Conservation (phyloP, 1,140 invertebrate species). For the Phortica variegata region DNA sequence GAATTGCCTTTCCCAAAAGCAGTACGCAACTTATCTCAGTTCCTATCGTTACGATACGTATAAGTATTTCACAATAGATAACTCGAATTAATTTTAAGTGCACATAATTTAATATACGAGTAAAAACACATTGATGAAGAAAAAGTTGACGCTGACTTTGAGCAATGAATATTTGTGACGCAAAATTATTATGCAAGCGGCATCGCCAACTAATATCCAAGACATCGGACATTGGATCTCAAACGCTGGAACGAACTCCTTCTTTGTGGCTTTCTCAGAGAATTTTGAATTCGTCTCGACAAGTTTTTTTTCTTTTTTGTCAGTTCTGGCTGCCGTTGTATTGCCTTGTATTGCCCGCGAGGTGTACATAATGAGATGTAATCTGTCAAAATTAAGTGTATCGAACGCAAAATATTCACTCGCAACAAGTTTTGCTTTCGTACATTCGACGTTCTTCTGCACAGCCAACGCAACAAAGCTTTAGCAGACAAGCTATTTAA, state of each 20-base stretch:
- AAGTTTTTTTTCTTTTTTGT: conserved; percentile 4
- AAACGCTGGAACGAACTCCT: conserved; percentile 18
- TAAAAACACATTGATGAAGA: not conserved
- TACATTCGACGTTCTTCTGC: too few relatives aligned
- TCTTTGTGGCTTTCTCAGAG: not conserved
- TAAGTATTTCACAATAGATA: conserved; percentile 2
- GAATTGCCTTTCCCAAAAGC: too few relatives aligned
- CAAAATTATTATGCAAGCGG: conserved; percentile 37
- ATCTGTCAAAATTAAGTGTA: conserved; percentile 54
- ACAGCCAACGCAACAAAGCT: too few relatives aligned
- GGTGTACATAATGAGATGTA: conserved; percentile 54
- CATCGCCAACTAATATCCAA: conserved; percentile 23
- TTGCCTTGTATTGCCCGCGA: conserved; percentile 23
- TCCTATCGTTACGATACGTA: not conserved
- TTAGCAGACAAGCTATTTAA: too few relatives aligned
- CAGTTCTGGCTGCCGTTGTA: conserved; percentile 25
- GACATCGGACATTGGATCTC: conserved; percentile 28
- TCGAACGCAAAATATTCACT: conserved; percentile 19
- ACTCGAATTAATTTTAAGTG: conserved; percentile 40
- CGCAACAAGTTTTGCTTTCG: too few relatives aligned
- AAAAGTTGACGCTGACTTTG: conserved; percentile 10
- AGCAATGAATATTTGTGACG: not conserved
- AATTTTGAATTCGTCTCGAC: too few relatives aligned
- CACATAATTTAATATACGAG: conserved; percentile 31
- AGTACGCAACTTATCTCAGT: too few relatives aligned